Evolutionary conservation across 2,888 invertebrate species (phyloP).

Genomic region (Tenthredo notha): DNA sequence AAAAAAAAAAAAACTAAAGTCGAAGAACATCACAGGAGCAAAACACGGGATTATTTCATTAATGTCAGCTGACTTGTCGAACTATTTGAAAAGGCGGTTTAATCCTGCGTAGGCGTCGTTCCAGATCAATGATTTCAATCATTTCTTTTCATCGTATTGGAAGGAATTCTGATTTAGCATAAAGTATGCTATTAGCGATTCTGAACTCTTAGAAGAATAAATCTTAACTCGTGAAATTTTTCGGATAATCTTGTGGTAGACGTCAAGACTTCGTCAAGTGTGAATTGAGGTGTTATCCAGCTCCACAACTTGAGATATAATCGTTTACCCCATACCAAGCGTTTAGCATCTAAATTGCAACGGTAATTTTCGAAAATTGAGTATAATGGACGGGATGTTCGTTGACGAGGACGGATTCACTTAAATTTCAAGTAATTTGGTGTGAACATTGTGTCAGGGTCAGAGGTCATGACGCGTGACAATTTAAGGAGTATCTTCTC

Average conservation of each 20-base stretch:
- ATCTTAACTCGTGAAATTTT: neutral
- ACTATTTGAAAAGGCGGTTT: neutral
- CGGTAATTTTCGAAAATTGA: constrained; percentile 28
- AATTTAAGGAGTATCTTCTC: constrained; percentile 11
- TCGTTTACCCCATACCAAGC: constrained; percentile 4
- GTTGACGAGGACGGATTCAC: constrained; percentile 30
- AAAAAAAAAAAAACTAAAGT: no score
- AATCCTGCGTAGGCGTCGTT: neutral
- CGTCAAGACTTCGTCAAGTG: neutral
- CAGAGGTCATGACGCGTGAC: constrained; percentile 27
- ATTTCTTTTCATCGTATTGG: neutral
- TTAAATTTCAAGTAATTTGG: constrained; percentile 40
- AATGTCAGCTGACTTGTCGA: neutral
- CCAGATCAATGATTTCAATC: neutral
- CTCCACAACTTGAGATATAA: neutral
- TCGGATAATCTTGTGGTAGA: neutral
- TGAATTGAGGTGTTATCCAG: neutral
- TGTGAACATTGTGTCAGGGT: constrained; percentile 1
- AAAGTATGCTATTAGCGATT: neutral
- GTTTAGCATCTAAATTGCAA: constrained; percentile 23
- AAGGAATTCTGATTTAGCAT: neutral
- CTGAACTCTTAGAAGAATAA: neutral
- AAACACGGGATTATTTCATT: neutral
- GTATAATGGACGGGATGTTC: constrained; percentile 45
- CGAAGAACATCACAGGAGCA: neutral